These are phyloP conservation scores for Steinernema khuongi DNA, from an alignment of 1,140 invertebrate species.

Conservation along the genomic window DNA sequence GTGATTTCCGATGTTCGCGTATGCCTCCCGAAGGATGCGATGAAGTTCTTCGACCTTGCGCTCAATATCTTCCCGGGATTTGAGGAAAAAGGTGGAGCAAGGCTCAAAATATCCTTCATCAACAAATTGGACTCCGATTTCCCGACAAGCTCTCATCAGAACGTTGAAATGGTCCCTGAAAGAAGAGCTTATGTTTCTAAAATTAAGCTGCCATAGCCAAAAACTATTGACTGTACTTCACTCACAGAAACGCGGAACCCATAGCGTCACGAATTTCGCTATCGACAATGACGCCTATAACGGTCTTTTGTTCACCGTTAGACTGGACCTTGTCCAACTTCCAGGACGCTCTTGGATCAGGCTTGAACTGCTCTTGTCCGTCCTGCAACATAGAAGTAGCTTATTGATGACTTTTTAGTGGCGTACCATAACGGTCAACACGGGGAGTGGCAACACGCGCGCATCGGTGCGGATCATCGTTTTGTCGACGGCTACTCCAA, in stretches of 20 bases:
- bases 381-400: too few species aligned
- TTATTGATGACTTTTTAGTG: neutral
- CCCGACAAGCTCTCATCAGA: neutral
- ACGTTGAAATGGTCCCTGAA: neutral
- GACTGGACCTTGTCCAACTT: neutral
- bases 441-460: neutral
- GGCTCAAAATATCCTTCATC: neutral
- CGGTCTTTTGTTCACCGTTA: neutral
- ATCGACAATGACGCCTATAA: neutral
- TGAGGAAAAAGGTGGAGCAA: neutral
- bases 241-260: neutral
- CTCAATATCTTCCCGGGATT: neutral
- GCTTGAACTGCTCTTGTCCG: neutral
- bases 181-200: neutral
- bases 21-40: neutral
- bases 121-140: neutral
- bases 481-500: neutral
- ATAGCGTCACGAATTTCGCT: neutral
- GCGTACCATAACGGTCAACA: neutral
- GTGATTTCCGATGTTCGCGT: neutral
- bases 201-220: too few species aligned
- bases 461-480: neutral
- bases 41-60: neutral
- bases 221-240: too few species aligned
- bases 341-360: neutral